Base-by-base conservation (phyloP, 92 coral and sea anemone genomes). In the Montipora capitata region DNA sequence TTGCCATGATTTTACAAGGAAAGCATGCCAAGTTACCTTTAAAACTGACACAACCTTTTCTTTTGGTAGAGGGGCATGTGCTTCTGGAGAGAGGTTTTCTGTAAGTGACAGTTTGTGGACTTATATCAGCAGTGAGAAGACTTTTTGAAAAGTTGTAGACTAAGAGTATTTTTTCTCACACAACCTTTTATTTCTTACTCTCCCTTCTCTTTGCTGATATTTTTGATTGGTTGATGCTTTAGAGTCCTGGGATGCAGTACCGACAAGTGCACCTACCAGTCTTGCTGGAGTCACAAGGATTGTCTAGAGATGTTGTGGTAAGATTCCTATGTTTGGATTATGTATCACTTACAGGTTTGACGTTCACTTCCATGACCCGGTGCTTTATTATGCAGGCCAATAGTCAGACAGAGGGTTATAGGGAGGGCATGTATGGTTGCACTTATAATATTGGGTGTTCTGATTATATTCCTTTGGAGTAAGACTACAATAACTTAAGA, bases 171-270 rank as follows among this genome's bases (percentile, higher is more conserved):
- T 72, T 45, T 72, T 44, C 77, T 72, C 58, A 72, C 13, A 72
- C 58, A 15, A 72, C 57, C 11, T 35, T 67, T 42, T 64, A 51
- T 63, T 40, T 5, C 62, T 16, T 54, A 40, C 77, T 81, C 86
- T 68, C 76, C 77, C 52, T 68, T 44, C 68, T 81, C 68, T 81
- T 0, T 68, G 65, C 86, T 81, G 67, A 81, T 14, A 81, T 81
- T 43, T 12, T 42, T 27, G n/a, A 13, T 93, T 74, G 86, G 86
- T 81, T 81, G 86, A 67, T 81, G 77, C 85, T 81, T 67, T 68
- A 81, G 79, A 20, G 52, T 71, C 87, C 87, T 82, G 72, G 87
- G 87, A 82, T 82, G 79, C 68, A 82, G 87, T 82, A 39, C 67
- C 56, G 79, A 82, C 87, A 82, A 56, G 79, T 82, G 79, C 72